Conservation (phyloP, 1,140 invertebrate genomes). For the Phortica variegata region DNA sequence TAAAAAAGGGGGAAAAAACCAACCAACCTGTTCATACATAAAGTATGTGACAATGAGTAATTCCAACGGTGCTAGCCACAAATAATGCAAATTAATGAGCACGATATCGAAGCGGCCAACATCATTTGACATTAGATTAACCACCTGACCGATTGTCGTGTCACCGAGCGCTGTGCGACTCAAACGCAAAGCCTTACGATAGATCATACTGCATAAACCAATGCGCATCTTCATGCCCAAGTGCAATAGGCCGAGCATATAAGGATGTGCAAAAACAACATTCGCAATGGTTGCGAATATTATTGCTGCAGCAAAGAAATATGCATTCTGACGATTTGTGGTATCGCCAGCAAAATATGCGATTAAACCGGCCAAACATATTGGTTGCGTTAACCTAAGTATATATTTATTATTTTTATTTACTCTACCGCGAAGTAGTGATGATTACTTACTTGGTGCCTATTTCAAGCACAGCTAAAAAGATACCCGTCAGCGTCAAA, state of each 20-base stretch:
- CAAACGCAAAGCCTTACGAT: constrained; percentile 66
- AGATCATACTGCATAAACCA: constrained; percentile 67
- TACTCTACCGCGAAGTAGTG: too few species aligned
- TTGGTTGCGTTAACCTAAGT: constrained; percentile 60
- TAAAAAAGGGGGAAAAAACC: too few species aligned
- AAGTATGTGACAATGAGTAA: constrained; percentile 67
- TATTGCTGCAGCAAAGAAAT: constrained; percentile 64
- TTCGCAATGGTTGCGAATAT: constrained; percentile 59
- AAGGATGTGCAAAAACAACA: constrained; percentile 64
- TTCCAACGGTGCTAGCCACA: constrained; percentile 62
- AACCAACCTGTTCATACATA: too few species aligned
- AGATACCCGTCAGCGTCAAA: constrained; percentile 26
- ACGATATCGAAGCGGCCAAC: constrained; percentile 57
- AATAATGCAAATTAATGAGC: constrained; percentile 53
- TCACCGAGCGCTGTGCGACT: constrained; percentile 70
- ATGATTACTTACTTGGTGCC: constrained; percentile 39
- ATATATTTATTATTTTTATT: neutral
- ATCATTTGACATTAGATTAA: constrained; percentile 70
- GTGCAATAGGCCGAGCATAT: constrained; percentile 63
- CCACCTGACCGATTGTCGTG: constrained; percentile 78
- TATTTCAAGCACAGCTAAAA: constrained; percentile 24
- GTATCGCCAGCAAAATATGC: constrained; percentile 61
- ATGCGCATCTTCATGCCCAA: constrained; percentile 45
- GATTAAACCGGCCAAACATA: constrained; percentile 43
- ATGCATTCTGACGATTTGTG: constrained; percentile 57